Conservation (phyloP, 2,797 vertebrate genomes). For the Remorina albescens region DNA sequence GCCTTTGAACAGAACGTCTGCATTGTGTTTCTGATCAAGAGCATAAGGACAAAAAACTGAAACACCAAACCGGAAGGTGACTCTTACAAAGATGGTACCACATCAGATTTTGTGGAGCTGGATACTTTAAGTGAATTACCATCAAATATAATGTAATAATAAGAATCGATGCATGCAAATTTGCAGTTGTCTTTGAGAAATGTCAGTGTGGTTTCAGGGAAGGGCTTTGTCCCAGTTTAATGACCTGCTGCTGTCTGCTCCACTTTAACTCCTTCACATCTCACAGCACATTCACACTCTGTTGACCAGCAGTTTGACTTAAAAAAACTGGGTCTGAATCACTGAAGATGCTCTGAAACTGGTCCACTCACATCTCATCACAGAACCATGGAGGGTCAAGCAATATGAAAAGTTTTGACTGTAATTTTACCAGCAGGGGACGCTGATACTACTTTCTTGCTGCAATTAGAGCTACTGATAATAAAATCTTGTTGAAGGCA, state of each 20-base stretch:
- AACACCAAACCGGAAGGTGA: not conserved
- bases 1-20: not conserved
- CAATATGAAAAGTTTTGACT: not conserved
- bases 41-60: conserved; percentile 5
- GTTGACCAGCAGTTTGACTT: conserved; percentile 56
- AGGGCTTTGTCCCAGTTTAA: conserved; percentile 62
- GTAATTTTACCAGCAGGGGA: conserved; percentile 13
- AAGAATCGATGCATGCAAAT: not conserved
- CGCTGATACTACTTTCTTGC: not conserved
- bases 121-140: not conserved
- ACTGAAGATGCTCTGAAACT: conserved; percentile 31
- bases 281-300: conserved; percentile 38
- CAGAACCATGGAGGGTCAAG: conserved; percentile 9
- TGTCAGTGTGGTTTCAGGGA: conserved; percentile 35
- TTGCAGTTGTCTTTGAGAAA: conserved; percentile 28
- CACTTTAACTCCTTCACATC: conserved; percentile 65
- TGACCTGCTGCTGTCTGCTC: conserved; percentile 71
- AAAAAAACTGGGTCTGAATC: conserved; percentile 52
- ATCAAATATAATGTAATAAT: not conserved
- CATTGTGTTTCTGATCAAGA: conserved; percentile 1
- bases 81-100: not conserved
- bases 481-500: not conserved
- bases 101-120: not conserved
- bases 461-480: not conserved
- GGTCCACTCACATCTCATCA: conserved; percentile 37